Evolutionary conservation across 2,797 vertebrate species (phyloP).

Genomic region (Microctenopoma steveboyesi): DNA sequence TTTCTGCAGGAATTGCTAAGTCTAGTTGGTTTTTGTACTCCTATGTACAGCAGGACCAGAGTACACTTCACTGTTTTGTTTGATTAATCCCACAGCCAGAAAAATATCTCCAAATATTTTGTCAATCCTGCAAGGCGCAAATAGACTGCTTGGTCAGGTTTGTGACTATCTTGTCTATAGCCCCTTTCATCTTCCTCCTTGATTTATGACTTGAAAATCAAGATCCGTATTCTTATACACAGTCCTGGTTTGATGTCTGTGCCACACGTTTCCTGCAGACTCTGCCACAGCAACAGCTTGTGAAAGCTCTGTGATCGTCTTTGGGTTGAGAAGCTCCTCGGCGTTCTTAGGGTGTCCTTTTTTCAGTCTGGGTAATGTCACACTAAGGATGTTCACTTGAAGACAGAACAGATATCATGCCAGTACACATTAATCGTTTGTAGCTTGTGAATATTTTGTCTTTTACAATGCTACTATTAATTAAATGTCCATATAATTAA

Average conservation of each 20-base stretch:
- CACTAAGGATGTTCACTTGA: neutral
- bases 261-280: slow-evolving; percentile 3
- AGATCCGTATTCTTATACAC: slow-evolving; percentile 3
- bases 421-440: slow-evolving; percentile 19
- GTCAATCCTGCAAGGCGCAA: slow-evolving; percentile 4
- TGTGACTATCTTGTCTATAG: slow-evolving; percentile 17
- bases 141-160: slow-evolving; percentile 19
- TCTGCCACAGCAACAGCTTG: slow-evolving; percentile 11
- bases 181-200: slow-evolving; percentile 12
- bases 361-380: neutral
- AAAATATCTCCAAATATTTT: slow-evolving; percentile 6
- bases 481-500: slow-evolving; percentile 35
- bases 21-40: slow-evolving; percentile 29
- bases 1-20: too few species aligned
- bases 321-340: slow-evolving; percentile 1
- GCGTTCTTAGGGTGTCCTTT: slow-evolving; percentile 4
- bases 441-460: slow-evolving; percentile 14
- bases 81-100: slow-evolving; percentile 29
- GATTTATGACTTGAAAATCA: slow-evolving; percentile 13
- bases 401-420: slow-evolving; percentile 21
- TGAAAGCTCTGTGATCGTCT: slow-evolving; percentile 1
- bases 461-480: slow-evolving; percentile 27
- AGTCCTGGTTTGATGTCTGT: neutral
- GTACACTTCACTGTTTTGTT: neutral
- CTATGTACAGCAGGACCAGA: neutral